Base-by-base conservation (phyloP, 2,888 invertebrate genomes). In the Chrysomela aeneicollis region DNA sequence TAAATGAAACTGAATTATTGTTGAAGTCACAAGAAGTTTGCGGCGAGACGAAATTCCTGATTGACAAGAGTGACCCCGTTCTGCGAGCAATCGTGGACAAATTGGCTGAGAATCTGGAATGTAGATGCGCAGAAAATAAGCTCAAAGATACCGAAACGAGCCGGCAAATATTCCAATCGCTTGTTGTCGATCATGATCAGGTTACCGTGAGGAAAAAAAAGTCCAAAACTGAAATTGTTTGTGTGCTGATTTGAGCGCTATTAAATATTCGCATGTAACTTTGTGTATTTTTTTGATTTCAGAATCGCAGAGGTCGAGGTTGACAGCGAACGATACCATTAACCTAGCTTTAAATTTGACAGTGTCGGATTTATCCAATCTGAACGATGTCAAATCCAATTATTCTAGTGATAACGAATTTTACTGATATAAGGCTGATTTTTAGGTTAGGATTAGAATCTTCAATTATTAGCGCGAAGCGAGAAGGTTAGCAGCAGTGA, bases 381-480 rank as follows among this genome's bases (percentile, higher is more conserved):
- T 71, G 35, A 65, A 59, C 26, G 67, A 69, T 54, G 59, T 63
- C 30, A 69, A 67, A 54, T 74, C 74, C 17, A 74, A 74, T 60
- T 67, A 73, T 67, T 72, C 71, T 54, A 75, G 76, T 62, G 76
- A 76, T 69, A 75, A 76, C 61, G 76, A 76, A 62, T 76, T 73
- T 71, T 76, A 70, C 63, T 73, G 64, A 64, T 50, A 35, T 55
- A 52, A 4, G 19, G 19, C 64, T 73, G 64, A 64, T 50, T 46
- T 55, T 55, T 8, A 30, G 19, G 18, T 37, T 17, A 17, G 10
- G 8, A 9, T 8, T n/a, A n/a, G n/a, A n/a, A n/a, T n/a, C n/a
- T n/a, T n/a, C n/a, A n/a, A n/a, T n/a, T n/a, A n/a, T n/a, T n/a
- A n/a, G n/a, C n/a, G n/a, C n/a, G n/a, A n/a, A n/a, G n/a, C n/a